A percentile compares a stretch with the other conserved stretches of the same genome.
Evolutionary conservation across 2,888 invertebrate species (phyloP).

Genomic region (Heterodera filipjevi): DNA sequence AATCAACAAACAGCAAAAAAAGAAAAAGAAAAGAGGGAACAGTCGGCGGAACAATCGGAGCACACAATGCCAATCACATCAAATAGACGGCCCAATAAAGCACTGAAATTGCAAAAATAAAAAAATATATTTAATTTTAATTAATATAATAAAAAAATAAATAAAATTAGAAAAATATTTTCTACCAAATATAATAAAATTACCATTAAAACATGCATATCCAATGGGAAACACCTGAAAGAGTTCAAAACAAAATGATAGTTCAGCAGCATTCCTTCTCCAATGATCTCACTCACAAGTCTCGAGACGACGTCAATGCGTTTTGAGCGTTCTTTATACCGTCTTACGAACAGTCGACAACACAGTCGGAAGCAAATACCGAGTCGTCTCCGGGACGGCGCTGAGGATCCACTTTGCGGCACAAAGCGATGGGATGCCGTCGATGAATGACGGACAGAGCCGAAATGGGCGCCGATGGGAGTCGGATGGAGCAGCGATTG

Average conservation of each 20-base stretch:
- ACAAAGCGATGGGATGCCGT: slow-evolving; percentile 31
- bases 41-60: background rate
- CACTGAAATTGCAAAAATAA: slow-evolving; percentile 50
- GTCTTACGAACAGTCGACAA: slow-evolving; percentile 59
- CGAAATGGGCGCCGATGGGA: slow-evolving; percentile 16
- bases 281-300: slow-evolving; percentile 47
- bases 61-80: slow-evolving; percentile 46
- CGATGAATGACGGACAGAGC: slow-evolving; percentile 16
- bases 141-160: background rate
- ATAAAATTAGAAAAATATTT: background rate
- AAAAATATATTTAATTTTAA: background rate
- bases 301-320: slow-evolving; percentile 63
- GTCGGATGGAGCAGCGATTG: slow-evolving; percentile 29
- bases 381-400: slow-evolving; percentile 8
- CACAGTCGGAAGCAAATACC: slow-evolving; percentile 52
- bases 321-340: slow-evolving; percentile 64
- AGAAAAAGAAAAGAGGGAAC: slow-evolving; percentile 18
- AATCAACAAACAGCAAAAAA: slow-evolving; percentile 18
- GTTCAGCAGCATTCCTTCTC: too few species aligned
- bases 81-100: slow-evolving; percentile 64
- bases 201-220: slow-evolving; percentile 63
- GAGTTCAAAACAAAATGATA: background rate
- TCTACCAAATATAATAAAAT: background rate
- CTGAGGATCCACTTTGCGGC: slow-evolving; percentile 7
- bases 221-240: slow-evolving; percentile 62